These are phyloP conservation scores for Catharus fuscescens DNA, from an alignment of 2,113 vertebrate genomes.

Conservation along the genomic window DNA sequence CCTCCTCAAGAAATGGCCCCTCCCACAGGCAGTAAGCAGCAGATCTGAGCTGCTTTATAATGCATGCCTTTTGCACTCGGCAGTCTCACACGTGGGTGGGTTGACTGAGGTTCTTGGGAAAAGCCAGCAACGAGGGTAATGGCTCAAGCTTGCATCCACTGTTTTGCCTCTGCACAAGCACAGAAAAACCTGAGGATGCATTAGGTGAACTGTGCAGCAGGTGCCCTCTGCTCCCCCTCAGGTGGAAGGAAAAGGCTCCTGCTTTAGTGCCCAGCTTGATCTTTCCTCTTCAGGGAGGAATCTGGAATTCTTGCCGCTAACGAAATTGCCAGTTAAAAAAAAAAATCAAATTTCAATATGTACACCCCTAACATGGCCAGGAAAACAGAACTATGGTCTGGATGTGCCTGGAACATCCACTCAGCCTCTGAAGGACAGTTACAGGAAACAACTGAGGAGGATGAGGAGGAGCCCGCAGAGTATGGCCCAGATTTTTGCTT, in stretches of 20 bases:
- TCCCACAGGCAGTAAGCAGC: not conserved
- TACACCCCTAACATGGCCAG: not conserved
- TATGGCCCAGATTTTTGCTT: not conserved
- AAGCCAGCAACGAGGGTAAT: not conserved
- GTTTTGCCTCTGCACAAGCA: not conserved
- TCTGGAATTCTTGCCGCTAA: not conserved
- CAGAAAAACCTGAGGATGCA: not conserved
- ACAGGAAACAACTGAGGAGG: not conserved
- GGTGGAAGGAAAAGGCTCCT: not conserved
- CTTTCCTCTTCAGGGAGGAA: not conserved
- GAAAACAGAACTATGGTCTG: not conserved
- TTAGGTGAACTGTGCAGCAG: not conserved
- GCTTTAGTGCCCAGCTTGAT: not conserved
- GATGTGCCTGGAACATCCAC: not conserved
- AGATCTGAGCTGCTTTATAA: not conserved
- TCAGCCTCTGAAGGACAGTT: not conserved
- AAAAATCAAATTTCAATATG: rapidly evolving
- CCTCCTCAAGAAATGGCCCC: not conserved
- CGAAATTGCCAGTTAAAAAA: not conserved
- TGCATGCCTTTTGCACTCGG: not conserved
- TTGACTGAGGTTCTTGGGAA: not conserved
- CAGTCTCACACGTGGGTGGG: not conserved
- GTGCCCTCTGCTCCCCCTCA: not conserved
- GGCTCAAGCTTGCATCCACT: not conserved
- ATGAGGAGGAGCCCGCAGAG: not conserved